Percentiles rank a stretch among this genome's conserved stretches.
Evolutionary conservation across 2,113 vertebrate genomes (phyloP).

Genomic region (Fregetta grallaria): DNA sequence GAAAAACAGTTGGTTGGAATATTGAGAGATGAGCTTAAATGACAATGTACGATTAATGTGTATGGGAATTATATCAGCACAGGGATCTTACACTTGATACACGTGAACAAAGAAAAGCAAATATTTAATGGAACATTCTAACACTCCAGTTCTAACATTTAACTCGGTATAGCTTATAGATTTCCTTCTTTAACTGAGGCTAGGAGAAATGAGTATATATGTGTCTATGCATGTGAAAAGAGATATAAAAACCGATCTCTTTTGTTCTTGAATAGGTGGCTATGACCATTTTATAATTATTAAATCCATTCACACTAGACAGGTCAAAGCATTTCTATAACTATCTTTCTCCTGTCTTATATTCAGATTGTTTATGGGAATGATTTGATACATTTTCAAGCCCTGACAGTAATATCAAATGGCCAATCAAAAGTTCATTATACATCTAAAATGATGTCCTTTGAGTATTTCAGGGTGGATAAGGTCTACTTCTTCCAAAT

Average conservation of each 20-base stretch:
- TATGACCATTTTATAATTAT: not conserved
- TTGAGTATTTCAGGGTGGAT: not conserved
- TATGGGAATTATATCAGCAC: not conserved
- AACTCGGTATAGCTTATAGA: not conserved
- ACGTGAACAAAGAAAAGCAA: not conserved
- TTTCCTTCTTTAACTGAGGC: not conserved
- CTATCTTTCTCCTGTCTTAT: not conserved
- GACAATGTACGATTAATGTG: not conserved
- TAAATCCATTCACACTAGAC: not conserved
- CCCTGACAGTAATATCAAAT: slow-evolving; percentile 22
- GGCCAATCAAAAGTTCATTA: slow-evolving; percentile 36
- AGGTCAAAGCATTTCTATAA: slow-evolving; percentile 2
- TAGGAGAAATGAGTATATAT: not conserved
- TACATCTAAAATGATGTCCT: not conserved
- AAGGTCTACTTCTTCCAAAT: slow-evolving; percentile 23
- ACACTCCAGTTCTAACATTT: not conserved
- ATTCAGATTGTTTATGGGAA: not conserved
- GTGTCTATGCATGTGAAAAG: not conserved
- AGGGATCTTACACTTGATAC: not conserved
- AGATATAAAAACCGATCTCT: not conserved
- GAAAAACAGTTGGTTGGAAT: not conserved
- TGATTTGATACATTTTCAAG: slow-evolving; percentile 10
- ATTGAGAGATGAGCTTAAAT: not conserved
- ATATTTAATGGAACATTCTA: not conserved
- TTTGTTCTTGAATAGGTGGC: not conserved